Base-by-base conservation (phyloP, 2,113 vertebrate species). In the Corythaeola cristata region DNA sequence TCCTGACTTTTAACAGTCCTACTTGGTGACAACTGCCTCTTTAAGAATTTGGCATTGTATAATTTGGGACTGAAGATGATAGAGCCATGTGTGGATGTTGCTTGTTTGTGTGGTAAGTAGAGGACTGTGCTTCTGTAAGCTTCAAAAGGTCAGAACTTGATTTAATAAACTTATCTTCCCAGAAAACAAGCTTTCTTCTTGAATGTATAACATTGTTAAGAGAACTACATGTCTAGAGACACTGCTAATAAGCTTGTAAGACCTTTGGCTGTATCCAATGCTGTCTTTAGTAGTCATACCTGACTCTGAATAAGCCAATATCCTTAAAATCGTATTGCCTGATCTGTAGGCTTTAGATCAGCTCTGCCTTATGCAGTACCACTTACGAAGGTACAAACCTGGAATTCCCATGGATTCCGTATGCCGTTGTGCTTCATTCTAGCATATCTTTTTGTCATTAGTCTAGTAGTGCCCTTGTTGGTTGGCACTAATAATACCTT, bases 91-190 rank as follows among this genome's bases (percentile, higher is more conserved):
- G 24, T 73, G 28, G 41, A 66, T 30, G 26, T 58, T 85, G 8
- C 55, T 91, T 83, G 22, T 69, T 68, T 85, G 47, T 71, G 32
- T 32, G 19, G 32, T 78, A 41, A 91, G 66, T 85, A 82, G 41
- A 91, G 35, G 64, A 59, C 37, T 62, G 26, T 82, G 50, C 18
- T 37, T 94, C 62, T 45, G 17, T 62, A 76, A 76, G 62, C 35
- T 85, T 88, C 62, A 45, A 69, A 94, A 95, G 91, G 88, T 94
- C 90, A 96, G 49, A 88, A 93, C 71, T 95, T 80, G 91, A 96
- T 91, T 94, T 96, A 96, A 96, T 96, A 95, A 96, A 95, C 20
- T 73, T 80, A 85, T 73, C 59, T 85, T 91, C 77, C 62, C 62
- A 90, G 88, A 94, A 96, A 96, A 88, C 55, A 88, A 85, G 80